phyloP scores from a whole-genome alignment of 2,888 invertebrate genomes.

The Thymelicus acteon region DNA sequence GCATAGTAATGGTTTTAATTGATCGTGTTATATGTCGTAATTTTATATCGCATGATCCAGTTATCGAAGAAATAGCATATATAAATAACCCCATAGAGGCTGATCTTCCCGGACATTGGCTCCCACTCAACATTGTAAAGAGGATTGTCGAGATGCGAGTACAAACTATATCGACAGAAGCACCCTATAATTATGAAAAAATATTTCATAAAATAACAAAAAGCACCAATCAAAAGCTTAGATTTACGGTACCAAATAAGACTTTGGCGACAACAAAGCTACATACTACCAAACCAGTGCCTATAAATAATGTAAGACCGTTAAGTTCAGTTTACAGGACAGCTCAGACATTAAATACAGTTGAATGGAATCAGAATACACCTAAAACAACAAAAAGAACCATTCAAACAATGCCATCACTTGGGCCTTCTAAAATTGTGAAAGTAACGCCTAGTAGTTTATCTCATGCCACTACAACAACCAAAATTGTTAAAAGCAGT shows the following conservation, averaged over 20 bases:
- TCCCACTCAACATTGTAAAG: conserved; percentile 57
- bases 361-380: neutral
- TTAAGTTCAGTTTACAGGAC: neutral
- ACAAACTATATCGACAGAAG: conserved; percentile 37
- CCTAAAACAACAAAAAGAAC: neutral
- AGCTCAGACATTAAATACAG: neutral
- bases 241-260: neutral
- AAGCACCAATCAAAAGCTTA: conserved; percentile 1
- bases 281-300: neutral
- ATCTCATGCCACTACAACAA: neutral
- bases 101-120: conserved; percentile 59
- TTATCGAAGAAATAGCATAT: conserved; percentile 48
- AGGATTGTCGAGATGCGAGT: conserved; percentile 54
- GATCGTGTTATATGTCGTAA: conserved; percentile 40
- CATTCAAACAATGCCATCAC: neutral
- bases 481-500: neutral
- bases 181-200: conserved; percentile 11
- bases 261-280: neutral
- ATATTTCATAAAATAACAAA: conserved; percentile 7
- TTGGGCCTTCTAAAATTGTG: neutral
- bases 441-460: neutral
- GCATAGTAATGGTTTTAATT: conserved; percentile 44
- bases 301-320: neutral
- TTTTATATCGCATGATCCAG: conserved; percentile 48
- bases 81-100: conserved; percentile 62